These are phyloP conservation scores for Psammodynastes pulverulentus DNA, from an alignment of 2,113 vertebrate species.

Conservation along the genomic window DNA sequence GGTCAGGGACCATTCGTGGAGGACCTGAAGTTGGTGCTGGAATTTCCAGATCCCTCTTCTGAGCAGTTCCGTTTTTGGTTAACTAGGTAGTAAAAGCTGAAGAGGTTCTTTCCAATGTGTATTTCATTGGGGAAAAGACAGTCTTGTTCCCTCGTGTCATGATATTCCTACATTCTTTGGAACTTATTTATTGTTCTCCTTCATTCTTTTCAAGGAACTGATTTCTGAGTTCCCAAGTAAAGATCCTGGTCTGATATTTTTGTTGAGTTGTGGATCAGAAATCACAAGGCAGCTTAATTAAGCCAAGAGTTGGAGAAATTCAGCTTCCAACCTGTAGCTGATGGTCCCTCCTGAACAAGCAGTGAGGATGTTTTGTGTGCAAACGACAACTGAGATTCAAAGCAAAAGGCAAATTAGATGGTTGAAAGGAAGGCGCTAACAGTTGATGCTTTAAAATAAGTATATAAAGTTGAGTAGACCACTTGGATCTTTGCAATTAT, in stretches of 20 bases:
- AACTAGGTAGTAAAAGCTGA: not conserved
- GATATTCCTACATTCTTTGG: not conserved
- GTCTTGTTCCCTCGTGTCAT: not conserved
- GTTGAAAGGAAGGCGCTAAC: not conserved
- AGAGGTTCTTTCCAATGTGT: not conserved
- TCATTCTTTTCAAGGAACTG: not conserved
- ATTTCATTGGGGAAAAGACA: not conserved
- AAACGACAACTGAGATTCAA: not conserved
- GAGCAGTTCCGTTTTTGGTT: not conserved
- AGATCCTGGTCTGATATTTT: not conserved
- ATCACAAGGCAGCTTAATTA: not conserved
- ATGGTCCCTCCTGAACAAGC: conserved; percentile 9
- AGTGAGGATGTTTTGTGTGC: not conserved
- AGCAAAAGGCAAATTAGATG: not conserved
- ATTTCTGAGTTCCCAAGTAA: not conserved
- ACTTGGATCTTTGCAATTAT: not conserved
- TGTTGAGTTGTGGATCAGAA: not conserved
- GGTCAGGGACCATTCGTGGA: conserved; percentile 24
- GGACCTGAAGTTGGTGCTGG: conserved; percentile 30
- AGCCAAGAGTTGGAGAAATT: not conserved
- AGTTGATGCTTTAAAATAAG: not conserved
- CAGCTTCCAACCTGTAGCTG: not conserved
- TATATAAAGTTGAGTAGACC: not conserved
- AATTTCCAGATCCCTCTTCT: conserved; percentile 45
- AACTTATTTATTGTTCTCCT: not conserved